Evolutionary conservation across 2,797 vertebrate species (phyloP), one percentile per base, ranked within the genome.

Genomic region (Rhinoraja longicauda): DNA sequence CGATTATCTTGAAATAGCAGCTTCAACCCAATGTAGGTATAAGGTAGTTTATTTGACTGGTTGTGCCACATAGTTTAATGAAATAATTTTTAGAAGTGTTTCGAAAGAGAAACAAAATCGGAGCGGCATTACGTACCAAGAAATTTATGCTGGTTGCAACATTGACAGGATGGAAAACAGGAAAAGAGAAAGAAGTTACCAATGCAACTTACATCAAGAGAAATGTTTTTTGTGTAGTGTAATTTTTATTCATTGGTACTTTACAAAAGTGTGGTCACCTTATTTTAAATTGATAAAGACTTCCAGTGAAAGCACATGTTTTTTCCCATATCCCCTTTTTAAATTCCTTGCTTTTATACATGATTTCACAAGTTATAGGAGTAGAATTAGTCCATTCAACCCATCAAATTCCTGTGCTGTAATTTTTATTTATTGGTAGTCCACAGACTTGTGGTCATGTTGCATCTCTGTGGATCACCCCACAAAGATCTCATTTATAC

Each of bases 31-130:
- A 57, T 92, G 39, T 92, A 57, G 29, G 72, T 75, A 92, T 92
- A 70, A 57, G 70, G 12, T 92, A 53, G 21, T 92, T 92, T 45
- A 92, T 92, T 45, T 92, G 90, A 92, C 39, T 75, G 70, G 70
- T 73, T 92, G 36, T 24, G 70, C 39, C 90, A 75, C 57, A 92
- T 92, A 92, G 70, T 92, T 92, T 73, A 92, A 75, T 75, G 15
- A 75, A 92, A 92, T 45, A 72, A 29, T 75, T 92, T 90, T 29
- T 92, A 75, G 15, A 17, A 91, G 70, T 53, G 13, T 24, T n/a
- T 39, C n/a, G 67, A 92, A n/a, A 13, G 10, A 57, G 72, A 92
- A 73, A 92, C 39, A 92, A 92, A 5, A 92, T 73, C 45, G 21
- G 21, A 72, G 39, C 5, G 26, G 26, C 39, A 92, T 75, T 75